Conservation (phyloP, 2,888 invertebrate species). For the Drosophila buzzatii region DNA sequence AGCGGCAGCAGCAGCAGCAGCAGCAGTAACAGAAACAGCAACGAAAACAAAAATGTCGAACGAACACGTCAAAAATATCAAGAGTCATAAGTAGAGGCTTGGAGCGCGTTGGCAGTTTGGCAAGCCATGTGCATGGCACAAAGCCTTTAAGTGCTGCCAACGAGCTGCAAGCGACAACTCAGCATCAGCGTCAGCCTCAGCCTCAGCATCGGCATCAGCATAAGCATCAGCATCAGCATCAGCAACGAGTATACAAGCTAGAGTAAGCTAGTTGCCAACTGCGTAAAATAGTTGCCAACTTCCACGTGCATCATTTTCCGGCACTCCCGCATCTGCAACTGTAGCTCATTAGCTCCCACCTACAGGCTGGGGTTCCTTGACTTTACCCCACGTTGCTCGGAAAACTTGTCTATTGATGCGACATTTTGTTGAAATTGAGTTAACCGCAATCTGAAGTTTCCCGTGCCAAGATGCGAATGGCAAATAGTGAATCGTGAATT, state of each 20-base stretch:
- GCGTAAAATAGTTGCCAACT: constrained; percentile 53
- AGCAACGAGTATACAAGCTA: constrained; percentile 12
- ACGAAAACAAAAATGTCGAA: constrained; percentile 60
- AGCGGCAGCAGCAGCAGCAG: constrained; percentile 4
- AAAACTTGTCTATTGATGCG: constrained; percentile 37
- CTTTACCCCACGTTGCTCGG: constrained; percentile 46
- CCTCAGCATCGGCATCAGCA: not conserved
- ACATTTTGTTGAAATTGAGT: constrained; percentile 65
- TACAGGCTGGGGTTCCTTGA: constrained; percentile 52
- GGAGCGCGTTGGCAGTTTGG: constrained; percentile 41
- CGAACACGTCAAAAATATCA: constrained; percentile 76
- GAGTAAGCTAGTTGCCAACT: constrained; percentile 48
- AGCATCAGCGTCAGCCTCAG: constrained; percentile 9
- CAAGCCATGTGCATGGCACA: constrained; percentile 46
- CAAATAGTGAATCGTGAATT: constrained; percentile 26
- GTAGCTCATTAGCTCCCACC: constrained; percentile 72
- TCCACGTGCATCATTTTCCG: constrained; percentile 23
- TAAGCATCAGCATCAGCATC: constrained; percentile 13
- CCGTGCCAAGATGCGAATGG: constrained; percentile 31
- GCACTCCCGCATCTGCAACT: constrained; percentile 31
- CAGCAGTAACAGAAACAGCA: constrained; percentile 7
- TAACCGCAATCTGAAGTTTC: constrained; percentile 41
- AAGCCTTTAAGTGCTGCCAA: constrained; percentile 77
- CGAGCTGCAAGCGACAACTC: constrained; percentile 35
- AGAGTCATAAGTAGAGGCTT: constrained; percentile 54